These are phyloP conservation scores for Muschampia plurimacula DNA, from an alignment of 2,888 invertebrate genomes.

Conservation along the genomic window DNA sequence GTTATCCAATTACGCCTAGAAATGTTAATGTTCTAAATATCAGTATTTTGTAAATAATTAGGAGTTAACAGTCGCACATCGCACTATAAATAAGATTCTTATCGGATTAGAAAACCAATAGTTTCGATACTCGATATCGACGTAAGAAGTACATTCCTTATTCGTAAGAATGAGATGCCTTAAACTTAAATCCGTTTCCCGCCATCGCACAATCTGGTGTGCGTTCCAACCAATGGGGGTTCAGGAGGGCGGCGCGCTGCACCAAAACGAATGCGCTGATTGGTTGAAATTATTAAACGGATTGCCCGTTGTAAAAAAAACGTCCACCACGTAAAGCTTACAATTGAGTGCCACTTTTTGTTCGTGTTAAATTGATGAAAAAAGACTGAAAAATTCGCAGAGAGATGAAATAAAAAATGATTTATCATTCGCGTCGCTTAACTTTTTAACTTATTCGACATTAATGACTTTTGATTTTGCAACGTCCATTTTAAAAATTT, in stretches of 20 bases:
- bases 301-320: slow-evolving; percentile 78
- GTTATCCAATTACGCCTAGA: too few relatives aligned
- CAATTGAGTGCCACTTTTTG: slow-evolving; percentile 84
- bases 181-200: slow-evolving; percentile 74
- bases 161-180: slow-evolving; percentile 81
- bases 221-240: slow-evolving; percentile 67
- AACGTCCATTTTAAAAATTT: slow-evolving; percentile 62
- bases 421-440: slow-evolving; percentile 79
- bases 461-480: slow-evolving; percentile 84
- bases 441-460: slow-evolving; percentile 84
- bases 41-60: too few relatives aligned
- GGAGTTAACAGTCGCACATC: too few relatives aligned
- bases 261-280: slow-evolving; percentile 60
- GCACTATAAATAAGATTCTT: too few relatives aligned
- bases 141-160: slow-evolving; percentile 42
- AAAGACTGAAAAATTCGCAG: slow-evolving; percentile 80
- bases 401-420: slow-evolving; percentile 82
- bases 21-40: too few relatives aligned
- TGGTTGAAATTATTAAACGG: slow-evolving; percentile 80
- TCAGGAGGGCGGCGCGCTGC: slow-evolving; percentile 73
- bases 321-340: slow-evolving; percentile 68
- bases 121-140: slow-evolving; percentile 50
- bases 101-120: not conserved
- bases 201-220: slow-evolving; percentile 81
- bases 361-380: slow-evolving; percentile 84